Evolutionary conservation across 2,797 vertebrate genomes (phyloP), one percentile per base, ranked within the genome.

Genomic region (Euphonia xanthogaster): DNA sequence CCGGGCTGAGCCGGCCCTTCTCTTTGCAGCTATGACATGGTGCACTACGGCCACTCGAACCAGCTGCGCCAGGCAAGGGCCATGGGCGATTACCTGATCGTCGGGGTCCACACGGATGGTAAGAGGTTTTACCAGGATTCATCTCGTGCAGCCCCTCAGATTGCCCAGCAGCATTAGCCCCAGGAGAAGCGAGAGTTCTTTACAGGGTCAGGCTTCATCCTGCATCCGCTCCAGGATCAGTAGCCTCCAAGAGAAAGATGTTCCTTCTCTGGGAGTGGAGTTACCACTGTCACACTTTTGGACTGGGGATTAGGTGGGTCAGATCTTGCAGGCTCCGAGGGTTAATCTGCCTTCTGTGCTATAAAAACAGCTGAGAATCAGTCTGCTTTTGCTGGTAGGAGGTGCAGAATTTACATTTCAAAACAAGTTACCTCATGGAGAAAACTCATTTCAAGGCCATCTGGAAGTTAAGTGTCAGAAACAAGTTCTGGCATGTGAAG

Each of bases 91-190:
- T 98, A 99, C 96, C 98, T 99, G 97, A 98, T 99, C 71, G 99
- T 99, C n/a, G 99, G 99, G 53, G 99, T 99, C 28, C 99, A 99
- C 95, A 99, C 99, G 7, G 99, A 99, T 24, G 99, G 99, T 99
- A 98, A 98, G 98, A 48, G 28, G 7, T 22, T 50, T 58, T 39
- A 14, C 4, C 48, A 2, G 27, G 20, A 30, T 61, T 55, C 62
- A 7, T 63, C 23, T 33, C 10, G 1, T 13, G 42, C 45, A n/a
- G 73, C 35, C 55, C 12, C 44, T 66, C n/a, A 61, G 18, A 37
- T 6, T 14, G 6, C 66, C 42, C 73, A 2, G 74, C 74, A 11
- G 2, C 4, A 2, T 33, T 20, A 63, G 14, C 57, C 39, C 27
- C 1, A 42, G 40, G 40, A 42, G 40, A 42, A 42, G 17, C 40